A percentile compares a stretch with the other conserved stretches of the same genome.
phyloP scores from a whole-genome alignment of 1,140 invertebrate genomes.

The Cyphomyrmex costatus region DNA sequence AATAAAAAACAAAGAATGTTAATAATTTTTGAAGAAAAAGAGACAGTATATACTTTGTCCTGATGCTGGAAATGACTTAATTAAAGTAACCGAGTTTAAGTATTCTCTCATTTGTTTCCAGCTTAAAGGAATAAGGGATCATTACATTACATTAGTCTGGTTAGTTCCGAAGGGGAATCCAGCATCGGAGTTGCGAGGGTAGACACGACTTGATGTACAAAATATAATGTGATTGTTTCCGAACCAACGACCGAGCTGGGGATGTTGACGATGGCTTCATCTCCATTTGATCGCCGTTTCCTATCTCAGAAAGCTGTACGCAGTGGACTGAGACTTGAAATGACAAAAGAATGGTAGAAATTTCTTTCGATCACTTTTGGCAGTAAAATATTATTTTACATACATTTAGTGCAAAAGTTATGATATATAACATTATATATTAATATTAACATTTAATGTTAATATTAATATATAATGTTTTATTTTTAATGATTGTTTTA shows the following conservation, averaged over 20 bases:
- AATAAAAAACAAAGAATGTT: not conserved
- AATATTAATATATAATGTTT: not conserved
- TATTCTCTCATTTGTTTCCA: conserved; percentile 68
- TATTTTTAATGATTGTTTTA: not conserved
- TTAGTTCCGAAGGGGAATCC: conserved; percentile 33
- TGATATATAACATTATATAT: not conserved
- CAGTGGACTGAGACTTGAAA: conserved; percentile 25
- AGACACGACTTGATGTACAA: conserved; percentile 74
- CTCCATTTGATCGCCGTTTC: conserved; percentile 79
- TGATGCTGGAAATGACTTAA: conserved; percentile 49
- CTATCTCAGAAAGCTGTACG: conserved; percentile 57
- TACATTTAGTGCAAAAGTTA: not conserved
- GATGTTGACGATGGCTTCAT: conserved; percentile 84
- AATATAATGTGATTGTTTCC: conserved; percentile 87
- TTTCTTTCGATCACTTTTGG: conserved; percentile 34
- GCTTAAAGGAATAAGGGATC: conserved; percentile 84
- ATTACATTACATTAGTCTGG: conserved; percentile 82
- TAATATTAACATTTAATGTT: too few relatives aligned
- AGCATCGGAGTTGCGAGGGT: conserved; percentile 39
- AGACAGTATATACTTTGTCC: not conserved
- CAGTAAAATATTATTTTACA: not conserved
- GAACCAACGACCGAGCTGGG: conserved; percentile 78
- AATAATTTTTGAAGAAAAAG: not conserved
- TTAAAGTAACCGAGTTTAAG: conserved; percentile 56
- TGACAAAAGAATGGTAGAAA: conserved; percentile 25